phyloP scores from a whole-genome alignment of 2,888 invertebrate genomes.

The Tipula unca region DNA sequence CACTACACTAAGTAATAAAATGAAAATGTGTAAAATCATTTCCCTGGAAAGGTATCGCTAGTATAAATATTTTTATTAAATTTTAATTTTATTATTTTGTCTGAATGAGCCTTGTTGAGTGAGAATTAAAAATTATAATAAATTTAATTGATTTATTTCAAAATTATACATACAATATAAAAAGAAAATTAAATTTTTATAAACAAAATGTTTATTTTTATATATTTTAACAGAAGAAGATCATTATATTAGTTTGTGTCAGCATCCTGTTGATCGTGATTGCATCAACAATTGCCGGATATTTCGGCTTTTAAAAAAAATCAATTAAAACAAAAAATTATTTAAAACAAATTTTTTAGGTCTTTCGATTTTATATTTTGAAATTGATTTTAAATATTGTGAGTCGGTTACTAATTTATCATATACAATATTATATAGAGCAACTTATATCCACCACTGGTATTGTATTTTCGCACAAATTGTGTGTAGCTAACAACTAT shows the following conservation, averaged over 20 bases:
- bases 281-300: conserved; percentile 57
- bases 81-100: not conserved
- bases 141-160: not conserved
- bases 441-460: not conserved
- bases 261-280: conserved; percentile 68
- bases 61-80: not conserved
- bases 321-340: not conserved
- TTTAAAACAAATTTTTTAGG: not conserved
- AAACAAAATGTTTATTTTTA: conserved; percentile 27
- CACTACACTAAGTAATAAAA: conserved; percentile 10
- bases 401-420: not conserved
- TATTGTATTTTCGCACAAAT: conserved; percentile 8
- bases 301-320: conserved; percentile 45
- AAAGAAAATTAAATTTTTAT: conserved; percentile 20
- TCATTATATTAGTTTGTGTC: conserved; percentile 85
- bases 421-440: not conserved
- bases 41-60: conserved; percentile 16
- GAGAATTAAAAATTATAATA: not conserved
- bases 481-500: conserved; percentile 3
- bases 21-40: conserved; percentile 16
- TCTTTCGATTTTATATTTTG: not conserved
- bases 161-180: conserved; percentile 17
- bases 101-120: not conserved
- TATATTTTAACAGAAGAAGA: conserved; percentile 73
- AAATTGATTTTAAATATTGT: not conserved